A percentile compares a stretch with the other conserved stretches of the same genome.
phyloP scores from a whole-genome alignment of 2,113 vertebrate species.

The Psephotus haematonotus region DNA sequence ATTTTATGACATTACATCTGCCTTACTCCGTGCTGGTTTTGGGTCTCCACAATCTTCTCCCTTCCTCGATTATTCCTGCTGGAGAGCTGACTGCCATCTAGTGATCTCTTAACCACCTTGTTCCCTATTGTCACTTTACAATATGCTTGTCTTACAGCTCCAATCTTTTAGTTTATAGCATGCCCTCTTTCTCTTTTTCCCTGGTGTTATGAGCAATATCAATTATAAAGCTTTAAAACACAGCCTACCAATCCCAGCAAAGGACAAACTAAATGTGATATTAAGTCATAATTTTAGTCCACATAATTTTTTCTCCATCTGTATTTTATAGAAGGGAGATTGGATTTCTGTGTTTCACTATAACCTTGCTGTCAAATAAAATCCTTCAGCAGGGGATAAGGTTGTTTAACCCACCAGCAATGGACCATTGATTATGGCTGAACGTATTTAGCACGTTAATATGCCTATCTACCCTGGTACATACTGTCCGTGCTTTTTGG shows the following conservation, averaged over 20 bases:
- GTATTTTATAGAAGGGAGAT: constrained; percentile 52
- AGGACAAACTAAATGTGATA: constrained; percentile 56
- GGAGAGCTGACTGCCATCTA: constrained; percentile 10
- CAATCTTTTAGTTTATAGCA: constrained; percentile 11
- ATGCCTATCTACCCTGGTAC: neutral
- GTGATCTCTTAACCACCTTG: neutral
- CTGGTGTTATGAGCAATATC: constrained; percentile 52
- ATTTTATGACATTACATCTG: neutral
- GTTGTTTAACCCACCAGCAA: constrained; percentile 45
- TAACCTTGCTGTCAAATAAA: constrained; percentile 65
- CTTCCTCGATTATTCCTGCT: neutral
- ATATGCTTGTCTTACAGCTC: constrained; percentile 1
- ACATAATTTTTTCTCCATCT: constrained; percentile 14
- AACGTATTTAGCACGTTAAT: constrained; percentile 8
- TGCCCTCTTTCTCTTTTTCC: constrained; percentile 22
- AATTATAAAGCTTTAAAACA: constrained; percentile 49
- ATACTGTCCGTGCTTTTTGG: neutral
- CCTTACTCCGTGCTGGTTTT: neutral
- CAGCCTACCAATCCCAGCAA: constrained; percentile 46
- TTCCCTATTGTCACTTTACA: neutral
- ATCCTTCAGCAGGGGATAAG: constrained; percentile 19
- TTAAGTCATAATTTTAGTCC: constrained; percentile 56
- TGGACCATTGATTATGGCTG: neutral
- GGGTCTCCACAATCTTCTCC: neutral
- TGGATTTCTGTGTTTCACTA: constrained; percentile 59